Evolutionary conservation across 2,797 vertebrate species (phyloP).

Genomic region (Zenarchopterus dispar): DNA sequence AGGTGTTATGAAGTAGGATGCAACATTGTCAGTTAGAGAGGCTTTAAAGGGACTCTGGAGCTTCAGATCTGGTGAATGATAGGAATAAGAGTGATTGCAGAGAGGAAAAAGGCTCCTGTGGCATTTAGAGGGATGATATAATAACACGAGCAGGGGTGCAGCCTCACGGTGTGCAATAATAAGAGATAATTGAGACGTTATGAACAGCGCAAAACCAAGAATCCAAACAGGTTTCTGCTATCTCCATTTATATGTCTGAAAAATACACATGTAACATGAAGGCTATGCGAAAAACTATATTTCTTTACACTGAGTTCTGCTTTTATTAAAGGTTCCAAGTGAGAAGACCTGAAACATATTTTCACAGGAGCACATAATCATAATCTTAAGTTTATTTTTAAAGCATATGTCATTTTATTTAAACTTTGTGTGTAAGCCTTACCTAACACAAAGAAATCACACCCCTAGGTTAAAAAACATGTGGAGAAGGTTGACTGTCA

Average conservation of each 20-base stretch:
- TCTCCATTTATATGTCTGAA: conserved; percentile 4
- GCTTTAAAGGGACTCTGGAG: conserved; percentile 40
- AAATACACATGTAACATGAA: not conserved
- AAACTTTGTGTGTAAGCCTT: no score
- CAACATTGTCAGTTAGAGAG: conserved; percentile 28
- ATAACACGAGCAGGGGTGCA: conserved; percentile 26
- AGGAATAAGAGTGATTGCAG: conserved; percentile 5
- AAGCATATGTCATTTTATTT: no score
- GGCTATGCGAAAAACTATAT: no score
- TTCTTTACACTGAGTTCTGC: no score
- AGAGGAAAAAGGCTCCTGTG: conserved; percentile 3
- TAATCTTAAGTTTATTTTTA: no score
- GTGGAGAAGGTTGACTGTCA: no score
- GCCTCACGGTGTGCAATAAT: conserved; percentile 21
- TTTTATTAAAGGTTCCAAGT: no score
- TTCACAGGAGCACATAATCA: no score
- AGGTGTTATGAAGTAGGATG: conserved; percentile 49
- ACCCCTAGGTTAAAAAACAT: no score
- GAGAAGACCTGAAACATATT: no score
- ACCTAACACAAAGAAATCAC: no score
- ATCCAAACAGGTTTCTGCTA: conserved; percentile 9
- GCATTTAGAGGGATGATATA: conserved; percentile 41
- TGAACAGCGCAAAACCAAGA: conserved; percentile 1
- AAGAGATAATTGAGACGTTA: conserved; percentile 43
- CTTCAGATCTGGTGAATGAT: conserved; percentile 22